A percentile compares a stretch with the other conserved stretches of the same genome.
These are phyloP conservation scores for Sebastes aleutianus DNA, from an alignment of 2,797 vertebrate species.

Conservation along the genomic window DNA sequence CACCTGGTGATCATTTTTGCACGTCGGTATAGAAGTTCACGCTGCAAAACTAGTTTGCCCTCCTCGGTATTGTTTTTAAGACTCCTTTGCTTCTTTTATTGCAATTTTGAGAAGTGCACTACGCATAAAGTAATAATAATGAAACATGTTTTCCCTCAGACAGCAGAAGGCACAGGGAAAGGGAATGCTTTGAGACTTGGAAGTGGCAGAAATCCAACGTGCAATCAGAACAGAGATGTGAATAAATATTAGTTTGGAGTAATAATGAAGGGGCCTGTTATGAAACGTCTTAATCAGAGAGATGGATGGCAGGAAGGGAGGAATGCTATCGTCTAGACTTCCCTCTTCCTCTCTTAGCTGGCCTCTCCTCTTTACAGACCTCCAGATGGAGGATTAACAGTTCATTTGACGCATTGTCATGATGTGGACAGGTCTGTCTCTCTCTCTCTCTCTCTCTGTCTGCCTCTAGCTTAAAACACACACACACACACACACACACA, in stretches of 20 bases:
- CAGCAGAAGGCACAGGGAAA: background rate
- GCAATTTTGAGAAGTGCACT: background rate
- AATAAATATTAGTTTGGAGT: background rate
- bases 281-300: slow-evolving; percentile 37
- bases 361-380: slow-evolving; percentile 15
- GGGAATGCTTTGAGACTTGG: background rate
- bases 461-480: background rate
- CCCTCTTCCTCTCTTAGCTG: slow-evolving; percentile 27
- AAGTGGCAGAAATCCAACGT: background rate
- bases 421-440: slow-evolving; percentile 41
- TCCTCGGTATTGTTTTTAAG: background rate
- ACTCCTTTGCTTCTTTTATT: background rate
- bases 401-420: slow-evolving; percentile 52
- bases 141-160: background rate
- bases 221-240: background rate
- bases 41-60: background rate
- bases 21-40: too few species aligned
- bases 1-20: background rate
- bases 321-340: slow-evolving; percentile 66
- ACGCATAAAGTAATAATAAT: background rate
- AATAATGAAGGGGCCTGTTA: slow-evolving; percentile 21
- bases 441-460: background rate
- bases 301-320: slow-evolving; percentile 48
- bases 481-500: too few species aligned
- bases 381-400: slow-evolving; percentile 67